Evolutionary conservation across 2,113 vertebrate genomes (phyloP).

Genomic region (Lasiurus borealis): DNA sequence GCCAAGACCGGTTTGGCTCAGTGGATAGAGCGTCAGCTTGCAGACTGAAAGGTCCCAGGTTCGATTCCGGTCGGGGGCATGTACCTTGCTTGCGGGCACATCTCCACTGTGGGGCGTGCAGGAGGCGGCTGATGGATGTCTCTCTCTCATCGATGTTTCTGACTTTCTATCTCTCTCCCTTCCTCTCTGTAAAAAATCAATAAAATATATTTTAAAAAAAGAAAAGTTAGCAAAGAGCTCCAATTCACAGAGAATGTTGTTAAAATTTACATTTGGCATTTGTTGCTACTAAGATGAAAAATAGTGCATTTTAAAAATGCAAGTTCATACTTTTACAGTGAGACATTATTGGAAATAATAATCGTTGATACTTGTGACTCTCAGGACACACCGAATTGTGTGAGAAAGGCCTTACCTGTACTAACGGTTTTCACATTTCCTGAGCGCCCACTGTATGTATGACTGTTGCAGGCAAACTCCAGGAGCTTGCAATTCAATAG

Average conservation of each 20-base stretch:
- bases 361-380: background rate
- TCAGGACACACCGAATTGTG: background rate
- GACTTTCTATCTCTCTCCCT: no score
- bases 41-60: no score
- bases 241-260: background rate
- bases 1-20: no score
- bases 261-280: slow-evolving; percentile 31
- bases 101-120: no score
- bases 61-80: no score
- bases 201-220: no score
- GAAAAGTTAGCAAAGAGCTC: background rate
- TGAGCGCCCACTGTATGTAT: background rate
- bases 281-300: background rate
- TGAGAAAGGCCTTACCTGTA: background rate
- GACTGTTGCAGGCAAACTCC: background rate
- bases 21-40: no score
- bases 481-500: background rate
- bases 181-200: no score
- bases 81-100: no score
- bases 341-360: background rate
- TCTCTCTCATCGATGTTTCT: no score
- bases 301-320: background rate
- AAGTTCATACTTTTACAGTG: slow-evolving; percentile 1
- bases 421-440: background rate
- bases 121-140: no score